Percentiles rank a stretch among this genome's conserved stretches.
phyloP scores from a whole-genome alignment of 2,888 invertebrate species.

The Nephrotoma guestfalica region DNA sequence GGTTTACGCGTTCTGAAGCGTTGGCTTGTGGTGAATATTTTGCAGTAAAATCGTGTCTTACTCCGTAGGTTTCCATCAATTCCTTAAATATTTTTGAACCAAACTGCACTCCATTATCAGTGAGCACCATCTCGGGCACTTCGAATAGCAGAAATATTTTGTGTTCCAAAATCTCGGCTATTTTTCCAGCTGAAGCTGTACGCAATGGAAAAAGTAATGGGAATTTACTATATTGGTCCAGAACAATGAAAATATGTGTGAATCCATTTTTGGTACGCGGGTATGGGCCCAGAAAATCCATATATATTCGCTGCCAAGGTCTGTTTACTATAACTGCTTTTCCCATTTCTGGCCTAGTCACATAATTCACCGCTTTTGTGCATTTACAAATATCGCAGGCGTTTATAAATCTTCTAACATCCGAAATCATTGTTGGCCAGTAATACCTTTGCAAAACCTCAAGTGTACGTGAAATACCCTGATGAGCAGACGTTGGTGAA shows the following conservation, averaged over 20 bases:
- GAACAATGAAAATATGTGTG: background rate
- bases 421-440: background rate
- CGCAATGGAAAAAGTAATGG: background rate
- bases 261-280: background rate
- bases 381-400: background rate
- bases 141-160: background rate
- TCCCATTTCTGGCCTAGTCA: background rate
- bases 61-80: background rate
- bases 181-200: background rate
- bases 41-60: background rate
- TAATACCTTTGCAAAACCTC: background rate
- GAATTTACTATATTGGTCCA: background rate
- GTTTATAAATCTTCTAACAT: background rate
- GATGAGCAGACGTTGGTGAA: background rate
- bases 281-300: background rate
- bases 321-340: background rate
- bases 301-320: background rate
- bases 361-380: background rate
- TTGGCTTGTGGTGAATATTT: background rate
- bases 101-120: background rate
- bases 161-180: background rate
- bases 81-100: background rate
- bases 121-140: background rate
- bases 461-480: background rate
- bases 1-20: background rate